Percentiles rank a stretch among this genome's conserved stretches.
Evolutionary conservation across 2,113 vertebrate species (phyloP).

Genomic region (Furnarius figulus): DNA sequence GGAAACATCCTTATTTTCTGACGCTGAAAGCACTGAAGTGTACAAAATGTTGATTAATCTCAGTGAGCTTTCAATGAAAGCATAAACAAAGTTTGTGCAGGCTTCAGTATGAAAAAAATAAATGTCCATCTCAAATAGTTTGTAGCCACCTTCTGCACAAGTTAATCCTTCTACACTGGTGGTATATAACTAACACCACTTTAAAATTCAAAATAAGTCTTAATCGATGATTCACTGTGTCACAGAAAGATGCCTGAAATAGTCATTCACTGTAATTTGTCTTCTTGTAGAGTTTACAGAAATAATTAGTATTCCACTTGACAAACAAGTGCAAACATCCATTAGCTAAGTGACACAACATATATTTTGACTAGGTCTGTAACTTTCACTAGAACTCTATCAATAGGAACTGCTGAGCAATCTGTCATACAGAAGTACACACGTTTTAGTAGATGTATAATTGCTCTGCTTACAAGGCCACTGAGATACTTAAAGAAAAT

Average conservation of each 20-base stretch:
- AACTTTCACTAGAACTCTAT: background rate
- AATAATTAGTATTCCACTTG: constrained; percentile 32
- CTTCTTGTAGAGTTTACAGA: background rate
- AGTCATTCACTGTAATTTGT: constrained; percentile 7
- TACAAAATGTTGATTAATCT: background rate
- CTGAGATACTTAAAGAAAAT: background rate
- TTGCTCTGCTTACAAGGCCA: background rate
- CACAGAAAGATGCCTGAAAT: constrained; percentile 13
- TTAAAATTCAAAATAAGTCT: constrained; percentile 4
- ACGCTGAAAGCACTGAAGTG: background rate
- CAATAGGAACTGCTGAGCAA: background rate
- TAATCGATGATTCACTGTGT: constrained; percentile 42
- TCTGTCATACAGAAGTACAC: background rate
- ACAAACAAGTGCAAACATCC: constrained; percentile 45
- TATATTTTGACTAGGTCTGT: background rate
- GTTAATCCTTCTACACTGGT: background rate
- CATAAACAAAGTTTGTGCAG: background rate
- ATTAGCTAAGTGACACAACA: constrained; percentile 43
- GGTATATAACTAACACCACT: background rate
- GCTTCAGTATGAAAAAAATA: background rate
- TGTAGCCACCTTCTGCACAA: background rate
- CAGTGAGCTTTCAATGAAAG: background rate
- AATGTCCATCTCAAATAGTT: background rate
- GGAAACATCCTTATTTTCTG: background rate
- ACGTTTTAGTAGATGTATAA: background rate